Percentiles rank a stretch among this genome's conserved stretches.
Conservation (phyloP, 2,113 vertebrate genomes). For the Prunella himalayana region DNA sequence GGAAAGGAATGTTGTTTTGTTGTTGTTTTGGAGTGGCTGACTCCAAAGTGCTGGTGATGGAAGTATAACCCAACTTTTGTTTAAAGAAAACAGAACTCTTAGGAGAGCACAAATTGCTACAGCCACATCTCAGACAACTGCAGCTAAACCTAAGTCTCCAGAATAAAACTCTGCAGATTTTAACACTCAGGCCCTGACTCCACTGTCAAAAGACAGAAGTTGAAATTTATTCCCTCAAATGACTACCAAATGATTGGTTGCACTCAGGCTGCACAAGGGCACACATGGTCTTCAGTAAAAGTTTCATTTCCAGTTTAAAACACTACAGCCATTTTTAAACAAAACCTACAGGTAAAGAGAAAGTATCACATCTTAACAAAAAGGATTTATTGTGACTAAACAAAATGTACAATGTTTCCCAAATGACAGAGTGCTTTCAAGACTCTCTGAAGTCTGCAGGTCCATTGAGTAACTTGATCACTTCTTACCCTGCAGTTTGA, state of each 20-base stretch:
- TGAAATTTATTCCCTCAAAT: not conserved
- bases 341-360: not conserved
- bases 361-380: conserved; percentile 52
- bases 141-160: not conserved
- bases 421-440: not conserved
- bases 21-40: not conserved
- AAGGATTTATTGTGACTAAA: conserved; percentile 61
- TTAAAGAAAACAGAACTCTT: not conserved
- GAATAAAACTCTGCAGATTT: not conserved
- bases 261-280: not conserved
- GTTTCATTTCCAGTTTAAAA: not conserved
- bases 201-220: not conserved
- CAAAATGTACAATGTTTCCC: conserved; percentile 64
- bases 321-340: not conserved
- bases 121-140: not conserved
- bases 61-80: not conserved
- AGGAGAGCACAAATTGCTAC: accelerated
- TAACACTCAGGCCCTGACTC: not conserved
- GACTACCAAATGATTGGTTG: not conserved
- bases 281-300: not conserved
- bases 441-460: not conserved
- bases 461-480: not conserved
- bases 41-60: not conserved
- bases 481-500: not conserved
- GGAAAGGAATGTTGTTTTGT: not conserved